Evolutionary conservation across 1,140 invertebrate species (phyloP), one percentile per base, ranked within the genome.

Genomic region (Lineus longissimus): DNA sequence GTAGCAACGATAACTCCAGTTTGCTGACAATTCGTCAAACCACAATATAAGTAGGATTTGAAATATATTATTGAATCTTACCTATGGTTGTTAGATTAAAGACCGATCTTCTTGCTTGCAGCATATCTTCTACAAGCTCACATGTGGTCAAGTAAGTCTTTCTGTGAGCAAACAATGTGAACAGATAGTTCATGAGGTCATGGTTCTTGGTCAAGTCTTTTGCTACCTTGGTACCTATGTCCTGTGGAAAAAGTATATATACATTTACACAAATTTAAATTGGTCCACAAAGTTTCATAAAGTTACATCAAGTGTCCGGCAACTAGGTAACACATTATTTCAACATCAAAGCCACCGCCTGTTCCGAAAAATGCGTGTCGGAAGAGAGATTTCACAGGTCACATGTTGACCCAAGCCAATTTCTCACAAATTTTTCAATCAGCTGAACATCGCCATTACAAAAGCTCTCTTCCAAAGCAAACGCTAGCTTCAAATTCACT

Each of bases 61-160:
- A n/a, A n/a, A n/a, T n/a, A n/a, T 7, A 36, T 36, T 15, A 4
- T 64, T 15, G 29, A 27, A 4, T 66, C 78, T 73, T 62, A 80
- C 78, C 55, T 17, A 79, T 77, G 65, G 68, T 72, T 61, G 75
- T 73, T 22, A 80, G 70, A 65, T 78, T 74, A 11, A 80, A 68
- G 17, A 77, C 73, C 19, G 70, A 66, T 64, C 62, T 70, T 19
- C 68, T 62, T 1, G 66, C 65, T 56, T 81, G 77, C 31, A 81
- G 61, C 69, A 81, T 75, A 62, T 80, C 79, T 62, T 81, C 80
- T 23, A 81, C 72, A 2, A 81, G 69, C 59, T 79, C 76, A 65
- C 78, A 81, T 13, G 79, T 70, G 59, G 73, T 77, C 30, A 79
- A 67, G 68, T 75, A 78, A 33, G 78, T 79, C 62, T 77, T 75